These are phyloP conservation scores for Brienomyrus longianalis DNA, from an alignment of 2,113 vertebrate species.

Conservation along the genomic window DNA sequence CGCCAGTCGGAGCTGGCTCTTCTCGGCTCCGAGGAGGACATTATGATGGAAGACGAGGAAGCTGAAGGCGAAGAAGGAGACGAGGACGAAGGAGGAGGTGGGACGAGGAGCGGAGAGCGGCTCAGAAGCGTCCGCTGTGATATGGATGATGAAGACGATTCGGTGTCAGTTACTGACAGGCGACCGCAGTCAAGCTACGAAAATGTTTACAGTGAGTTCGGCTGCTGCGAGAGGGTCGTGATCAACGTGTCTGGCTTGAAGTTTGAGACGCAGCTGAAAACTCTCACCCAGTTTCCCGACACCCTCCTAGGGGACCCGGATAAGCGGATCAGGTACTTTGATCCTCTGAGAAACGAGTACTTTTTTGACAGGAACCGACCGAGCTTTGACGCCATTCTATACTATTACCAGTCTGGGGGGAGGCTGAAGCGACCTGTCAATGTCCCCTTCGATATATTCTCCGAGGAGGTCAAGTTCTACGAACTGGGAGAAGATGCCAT, in stretches of 20 bases:
- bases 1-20: conserved; percentile 87
- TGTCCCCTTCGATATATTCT: conserved; percentile 94
- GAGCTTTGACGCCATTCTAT: conserved; percentile 94
- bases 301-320: conserved; percentile 86
- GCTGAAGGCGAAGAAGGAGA: conserved; percentile 77
- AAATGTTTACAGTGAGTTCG: conserved; percentile 76
- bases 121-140: conserved; percentile 66
- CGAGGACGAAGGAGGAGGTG: conserved; percentile 56
- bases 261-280: conserved; percentile 94
- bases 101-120: conserved; percentile 41
- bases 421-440: conserved; percentile 90
- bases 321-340: conserved; percentile 88
- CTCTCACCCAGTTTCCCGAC: conserved; percentile 91
- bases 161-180: conserved; percentile 71
- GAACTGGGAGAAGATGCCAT: conserved; percentile 93
- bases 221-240: conserved; percentile 90
- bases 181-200: conserved; percentile 77
- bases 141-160: conserved; percentile 77
- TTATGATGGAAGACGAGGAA: conserved; percentile 77
- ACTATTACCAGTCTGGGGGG: conserved; percentile 93
- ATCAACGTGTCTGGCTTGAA: conserved; percentile 94
- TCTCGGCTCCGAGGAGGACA: conserved; percentile 88
- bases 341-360: conserved; percentile 94
- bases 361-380: conserved; percentile 95
- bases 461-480: conserved; percentile 96